Evolutionary conservation across 2,797 vertebrate species (phyloP).

Genomic region (Coregonus sp.): DNA sequence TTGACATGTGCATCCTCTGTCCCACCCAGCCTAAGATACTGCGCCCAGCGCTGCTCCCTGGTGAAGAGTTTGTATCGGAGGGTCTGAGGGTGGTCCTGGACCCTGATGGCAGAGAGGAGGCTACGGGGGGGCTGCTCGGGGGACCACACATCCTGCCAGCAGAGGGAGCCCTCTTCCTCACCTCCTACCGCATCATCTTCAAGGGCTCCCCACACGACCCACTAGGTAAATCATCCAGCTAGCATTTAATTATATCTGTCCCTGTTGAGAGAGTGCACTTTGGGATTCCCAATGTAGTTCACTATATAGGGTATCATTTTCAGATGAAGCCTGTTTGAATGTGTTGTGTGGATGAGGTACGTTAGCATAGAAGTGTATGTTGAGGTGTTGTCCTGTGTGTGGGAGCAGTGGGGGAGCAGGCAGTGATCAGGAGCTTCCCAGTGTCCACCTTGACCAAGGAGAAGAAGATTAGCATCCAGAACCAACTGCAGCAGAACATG

Average conservation of each 20-base stretch:
- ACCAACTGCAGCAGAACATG: constrained; percentile 94
- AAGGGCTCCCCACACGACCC: constrained; percentile 96
- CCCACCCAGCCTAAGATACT: constrained; percentile 91
- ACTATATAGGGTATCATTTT: too few relatives aligned
- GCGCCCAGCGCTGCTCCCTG: constrained; percentile 89
- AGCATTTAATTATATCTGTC: not conserved
- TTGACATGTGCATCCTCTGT: constrained; percentile 23
- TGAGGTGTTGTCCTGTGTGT: constrained; percentile 14
- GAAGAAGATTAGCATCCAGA: constrained; percentile 96
- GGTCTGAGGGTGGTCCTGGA: constrained; percentile 93
- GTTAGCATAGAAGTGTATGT: not conserved
- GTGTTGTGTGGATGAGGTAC: constrained; percentile 2
- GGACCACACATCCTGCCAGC: constrained; percentile 96
- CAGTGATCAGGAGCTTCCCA: constrained; percentile 91
- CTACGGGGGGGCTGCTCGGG: constrained; percentile 90
- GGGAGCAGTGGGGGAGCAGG: constrained; percentile 90
- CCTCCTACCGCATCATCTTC: constrained; percentile 95
- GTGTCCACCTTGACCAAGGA: constrained; percentile 94
- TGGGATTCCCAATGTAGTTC: too few relatives aligned
- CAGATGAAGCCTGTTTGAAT: not conserved
- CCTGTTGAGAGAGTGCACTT: not conserved
- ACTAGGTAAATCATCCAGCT: constrained; percentile 75
- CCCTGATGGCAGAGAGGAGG: constrained; percentile 94
- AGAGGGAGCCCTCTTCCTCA: constrained; percentile 97
- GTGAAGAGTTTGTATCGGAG: constrained; percentile 94